Conservation (phyloP, 2,113 vertebrate species). For the Lanius ludovicianus region DNA sequence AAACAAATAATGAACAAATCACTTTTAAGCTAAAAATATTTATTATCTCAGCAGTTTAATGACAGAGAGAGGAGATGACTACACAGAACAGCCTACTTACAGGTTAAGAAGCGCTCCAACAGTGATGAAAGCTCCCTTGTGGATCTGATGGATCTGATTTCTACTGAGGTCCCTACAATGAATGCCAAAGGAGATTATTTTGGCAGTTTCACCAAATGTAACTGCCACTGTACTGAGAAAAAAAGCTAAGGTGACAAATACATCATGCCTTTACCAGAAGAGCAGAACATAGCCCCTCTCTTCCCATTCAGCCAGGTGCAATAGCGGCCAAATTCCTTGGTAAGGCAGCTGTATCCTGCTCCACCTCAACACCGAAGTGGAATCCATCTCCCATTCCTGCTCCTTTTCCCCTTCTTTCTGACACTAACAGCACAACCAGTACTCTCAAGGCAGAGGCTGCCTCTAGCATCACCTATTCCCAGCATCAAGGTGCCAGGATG, state of each 20-base stretch:
- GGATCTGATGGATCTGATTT: slow-evolving; percentile 86
- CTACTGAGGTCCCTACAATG: slow-evolving; percentile 91
- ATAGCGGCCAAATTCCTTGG: neutral
- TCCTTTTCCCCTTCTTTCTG: neutral
- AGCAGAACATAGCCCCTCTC: neutral
- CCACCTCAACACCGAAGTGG: fast-evolving
- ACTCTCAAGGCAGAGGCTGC: neutral
- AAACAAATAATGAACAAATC: neutral
- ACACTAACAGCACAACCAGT: neutral
- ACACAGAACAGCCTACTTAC: slow-evolving; percentile 79
- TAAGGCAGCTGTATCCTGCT: neutral
- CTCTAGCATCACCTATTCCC: neutral
- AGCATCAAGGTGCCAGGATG: neutral
- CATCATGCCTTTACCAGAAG: neutral
- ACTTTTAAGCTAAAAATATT: neutral
- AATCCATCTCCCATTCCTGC: neutral
- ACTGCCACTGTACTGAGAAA: neutral
- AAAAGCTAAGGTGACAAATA: neutral
- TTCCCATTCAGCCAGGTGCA: neutral
- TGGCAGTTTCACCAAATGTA: neutral
- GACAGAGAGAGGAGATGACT: neutral
- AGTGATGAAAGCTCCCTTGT: slow-evolving; percentile 86
- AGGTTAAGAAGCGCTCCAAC: slow-evolving; percentile 86
- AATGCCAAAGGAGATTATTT: neutral
- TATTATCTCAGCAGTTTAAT: neutral